Conservation (phyloP, 2,113 vertebrate genomes). For the Vireo altiloquus region DNA sequence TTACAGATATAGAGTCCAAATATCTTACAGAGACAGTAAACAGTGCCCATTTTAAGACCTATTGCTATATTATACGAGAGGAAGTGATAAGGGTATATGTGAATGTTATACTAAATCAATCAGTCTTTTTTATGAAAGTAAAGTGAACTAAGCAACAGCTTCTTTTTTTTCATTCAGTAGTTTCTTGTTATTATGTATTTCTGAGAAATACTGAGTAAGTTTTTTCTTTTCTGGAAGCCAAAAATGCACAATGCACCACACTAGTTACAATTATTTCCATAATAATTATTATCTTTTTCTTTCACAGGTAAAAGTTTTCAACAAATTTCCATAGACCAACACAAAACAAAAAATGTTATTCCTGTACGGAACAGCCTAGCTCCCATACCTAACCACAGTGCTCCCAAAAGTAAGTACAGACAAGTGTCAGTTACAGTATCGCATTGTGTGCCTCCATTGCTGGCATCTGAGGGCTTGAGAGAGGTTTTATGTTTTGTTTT, state of each 20-base stretch:
- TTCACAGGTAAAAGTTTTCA: conserved; percentile 72
- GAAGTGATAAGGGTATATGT: neutral
- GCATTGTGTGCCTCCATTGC: neutral
- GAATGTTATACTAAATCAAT: neutral
- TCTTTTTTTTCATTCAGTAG: neutral
- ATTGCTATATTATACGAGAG: neutral
- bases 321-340: conserved; percentile 60
- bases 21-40: neutral
- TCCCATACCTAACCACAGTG: conserved; percentile 74
- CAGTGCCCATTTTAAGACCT: neutral
- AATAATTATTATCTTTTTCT: neutral
- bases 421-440: neutral
- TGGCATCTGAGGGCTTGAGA: neutral
- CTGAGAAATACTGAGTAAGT: neutral
- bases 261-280: neutral
- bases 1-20: neutral
- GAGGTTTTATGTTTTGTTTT: neutral
- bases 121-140: neutral
- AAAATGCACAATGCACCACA: neutral
- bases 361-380: conserved; percentile 70
- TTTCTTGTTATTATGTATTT: neutral
- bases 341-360: conserved; percentile 66
- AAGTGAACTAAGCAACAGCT: neutral
- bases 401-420: conserved; percentile 79
- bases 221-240: neutral